Percentiles rank a stretch among this genome's conserved stretches.
Evolutionary conservation across 2,113 vertebrate genomes (phyloP).

Genomic region (Zapornia atra): DNA sequence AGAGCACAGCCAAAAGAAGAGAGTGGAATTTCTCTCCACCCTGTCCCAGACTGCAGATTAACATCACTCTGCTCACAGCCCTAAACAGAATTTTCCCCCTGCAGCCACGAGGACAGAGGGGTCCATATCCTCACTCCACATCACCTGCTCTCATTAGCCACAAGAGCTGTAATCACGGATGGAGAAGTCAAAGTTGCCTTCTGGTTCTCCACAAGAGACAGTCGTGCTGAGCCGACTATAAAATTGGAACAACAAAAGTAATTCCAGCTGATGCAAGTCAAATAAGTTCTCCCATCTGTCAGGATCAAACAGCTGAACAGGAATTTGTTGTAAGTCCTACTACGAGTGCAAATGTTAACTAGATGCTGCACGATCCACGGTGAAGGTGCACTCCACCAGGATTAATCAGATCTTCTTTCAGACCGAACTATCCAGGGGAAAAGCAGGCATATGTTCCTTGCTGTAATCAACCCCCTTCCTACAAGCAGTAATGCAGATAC

Average conservation of each 20-base stretch:
- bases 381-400: background rate
- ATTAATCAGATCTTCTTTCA: constrained; percentile 49
- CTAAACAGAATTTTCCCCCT: background rate
- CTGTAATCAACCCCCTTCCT: constrained; percentile 33
- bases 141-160: background rate
- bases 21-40: background rate
- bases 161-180: background rate
- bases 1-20: background rate
- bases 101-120: background rate
- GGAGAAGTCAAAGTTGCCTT: background rate
- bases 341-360: background rate
- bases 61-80: background rate
- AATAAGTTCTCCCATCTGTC: constrained; percentile 30
- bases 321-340: background rate
- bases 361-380: background rate
- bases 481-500: background rate
- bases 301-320: constrained; percentile 26
- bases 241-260: background rate
- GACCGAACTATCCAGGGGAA: background rate
- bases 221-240: background rate
- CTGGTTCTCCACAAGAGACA: background rate
- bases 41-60: background rate
- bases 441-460: constrained; percentile 20
- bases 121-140: background rate
- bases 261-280: constrained; percentile 50